Evolutionary conservation across 2,113 vertebrate genomes (phyloP).

Genomic region (Mustelus asterias): DNA sequence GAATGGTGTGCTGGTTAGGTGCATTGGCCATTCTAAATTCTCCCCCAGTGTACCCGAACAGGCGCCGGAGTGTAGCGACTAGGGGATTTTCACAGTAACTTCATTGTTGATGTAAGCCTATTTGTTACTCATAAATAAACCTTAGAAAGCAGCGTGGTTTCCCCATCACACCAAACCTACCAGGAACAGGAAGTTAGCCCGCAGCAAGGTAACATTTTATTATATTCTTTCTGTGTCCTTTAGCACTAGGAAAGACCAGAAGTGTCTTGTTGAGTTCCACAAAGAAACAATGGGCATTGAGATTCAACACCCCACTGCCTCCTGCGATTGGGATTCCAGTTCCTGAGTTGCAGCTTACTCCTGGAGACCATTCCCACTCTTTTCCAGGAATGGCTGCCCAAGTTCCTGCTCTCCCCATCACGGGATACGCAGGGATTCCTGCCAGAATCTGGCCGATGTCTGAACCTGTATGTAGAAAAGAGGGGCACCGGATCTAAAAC

Average conservation of each 20-base stretch:
- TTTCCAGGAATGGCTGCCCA: neutral
- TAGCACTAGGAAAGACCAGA: neutral
- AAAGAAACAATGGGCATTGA: neutral
- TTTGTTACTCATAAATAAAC: no score
- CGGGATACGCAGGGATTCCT: neutral
- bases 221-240: neutral
- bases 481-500: neutral
- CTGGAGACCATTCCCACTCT: neutral
- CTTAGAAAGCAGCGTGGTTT: neutral
- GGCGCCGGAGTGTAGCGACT: no score
- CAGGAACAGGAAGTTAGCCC: neutral
- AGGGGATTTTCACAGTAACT: no score
- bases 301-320: neutral
- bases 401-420: neutral
- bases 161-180: neutral
- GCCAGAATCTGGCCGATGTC: neutral
- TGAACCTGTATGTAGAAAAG: neutral
- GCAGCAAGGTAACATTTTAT: neutral
- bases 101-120: no score
- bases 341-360: neutral
- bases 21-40: no score
- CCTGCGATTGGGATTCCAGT: neutral
- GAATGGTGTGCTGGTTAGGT: no score
- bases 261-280: neutral
- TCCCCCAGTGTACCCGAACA: no score